A percentile compares a stretch with the other conserved stretches of the same genome.
Conservation (phyloP, 1,140 invertebrate species). For the Stenopsyche tienmushanensis region DNA sequence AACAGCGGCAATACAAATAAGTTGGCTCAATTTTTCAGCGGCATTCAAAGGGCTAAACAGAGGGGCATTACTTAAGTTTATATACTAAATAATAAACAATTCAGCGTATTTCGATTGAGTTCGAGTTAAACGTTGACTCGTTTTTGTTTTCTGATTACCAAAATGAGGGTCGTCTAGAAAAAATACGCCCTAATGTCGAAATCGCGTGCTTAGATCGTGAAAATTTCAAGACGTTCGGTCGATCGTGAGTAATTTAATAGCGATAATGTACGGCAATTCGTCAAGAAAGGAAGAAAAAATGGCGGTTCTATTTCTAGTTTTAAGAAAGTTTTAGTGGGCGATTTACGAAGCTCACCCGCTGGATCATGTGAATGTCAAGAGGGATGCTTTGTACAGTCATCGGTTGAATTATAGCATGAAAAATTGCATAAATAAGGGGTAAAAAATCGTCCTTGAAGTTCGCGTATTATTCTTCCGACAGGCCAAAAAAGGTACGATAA, state of each 20-base stretch:
- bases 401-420: too few species aligned
- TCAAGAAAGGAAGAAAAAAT: not conserved
- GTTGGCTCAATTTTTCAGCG: too few species aligned
- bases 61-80: not conserved
- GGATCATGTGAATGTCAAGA: too few species aligned
- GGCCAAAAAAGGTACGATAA: too few species aligned
- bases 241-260: constrained; percentile 16
- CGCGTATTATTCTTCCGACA: too few species aligned
- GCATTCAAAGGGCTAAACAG: not conserved
- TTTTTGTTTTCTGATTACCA: constrained; percentile 6
- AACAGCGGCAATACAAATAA: too few species aligned
- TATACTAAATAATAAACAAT: constrained; percentile 9
- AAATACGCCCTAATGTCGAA: constrained; percentile 1
- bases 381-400: too few species aligned
- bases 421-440: too few species aligned
- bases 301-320: too few species aligned
- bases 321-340: too few species aligned
- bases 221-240: constrained; percentile 17
- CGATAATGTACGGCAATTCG: constrained; percentile 4
- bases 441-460: too few species aligned
- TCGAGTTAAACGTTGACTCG: constrained; percentile 6
- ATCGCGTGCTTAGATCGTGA: constrained; percentile 16
- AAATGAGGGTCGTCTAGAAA: not conserved
- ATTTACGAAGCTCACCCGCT: too few species aligned
- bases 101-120: not conserved